phyloP scores from a whole-genome alignment of 2,113 vertebrate genomes.

The Aramus guarauna region DNA sequence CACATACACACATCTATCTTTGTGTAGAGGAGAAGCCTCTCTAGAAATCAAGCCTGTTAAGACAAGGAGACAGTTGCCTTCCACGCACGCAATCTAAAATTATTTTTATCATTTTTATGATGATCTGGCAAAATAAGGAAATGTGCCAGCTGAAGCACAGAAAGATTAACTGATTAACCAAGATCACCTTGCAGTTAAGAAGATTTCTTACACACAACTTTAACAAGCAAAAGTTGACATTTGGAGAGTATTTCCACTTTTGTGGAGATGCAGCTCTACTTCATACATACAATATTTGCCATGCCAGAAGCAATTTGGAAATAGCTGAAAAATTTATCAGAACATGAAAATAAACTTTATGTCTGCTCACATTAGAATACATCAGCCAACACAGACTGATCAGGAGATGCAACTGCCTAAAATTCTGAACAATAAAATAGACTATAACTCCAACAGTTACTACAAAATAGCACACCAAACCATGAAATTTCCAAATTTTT shows the following conservation, averaged over 20 bases:
- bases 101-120: not conserved
- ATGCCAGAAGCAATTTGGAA: not conserved
- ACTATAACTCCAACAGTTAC: not conserved
- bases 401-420: not conserved
- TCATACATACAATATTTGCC: not conserved
- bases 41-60: not conserved
- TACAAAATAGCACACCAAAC: not conserved
- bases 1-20: not conserved
- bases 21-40: not conserved
- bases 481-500: not conserved
- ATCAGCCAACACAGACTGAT: not conserved
- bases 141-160: not conserved
- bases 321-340: not conserved
- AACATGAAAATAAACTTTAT: not conserved
- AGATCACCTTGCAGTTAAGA: not conserved
- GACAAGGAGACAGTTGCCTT: not conserved
- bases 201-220: not conserved
- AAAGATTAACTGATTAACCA: not conserved
- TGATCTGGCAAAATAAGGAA: not conserved
- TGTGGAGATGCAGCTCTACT: not conserved
- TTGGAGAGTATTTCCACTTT: not conserved
- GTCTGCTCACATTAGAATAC: not conserved
- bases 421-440: not conserved
- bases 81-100: fast-evolving
- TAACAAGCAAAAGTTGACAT: not conserved